Base-by-base conservation (phyloP, 1,140 invertebrate species). In the Drosophila malerkotliana region DNA sequence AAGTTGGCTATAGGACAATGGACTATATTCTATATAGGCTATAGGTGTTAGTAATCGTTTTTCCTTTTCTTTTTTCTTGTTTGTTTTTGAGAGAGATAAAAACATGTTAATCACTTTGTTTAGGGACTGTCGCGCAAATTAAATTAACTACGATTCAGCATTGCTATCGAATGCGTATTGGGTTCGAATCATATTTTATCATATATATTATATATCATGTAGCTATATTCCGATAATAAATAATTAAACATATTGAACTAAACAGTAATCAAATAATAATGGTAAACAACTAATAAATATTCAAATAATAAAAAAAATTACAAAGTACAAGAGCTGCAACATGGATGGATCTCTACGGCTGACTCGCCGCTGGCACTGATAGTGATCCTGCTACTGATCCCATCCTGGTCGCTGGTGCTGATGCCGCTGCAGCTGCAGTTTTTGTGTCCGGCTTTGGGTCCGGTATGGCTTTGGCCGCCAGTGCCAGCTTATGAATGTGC, bases 241-340 rank as follows among this genome's bases (percentile, higher is more conserved):
- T 87, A 87, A 63, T 88, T 87, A 87, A 87, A 87, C 82, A 76
- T 88, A 87, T 88, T 87, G 75, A 87, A 88, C 82, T 85, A 85
- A 85, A 88, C 71, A 78, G 75, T 85, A 82, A 87, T 87, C 77
- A 84, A 84, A 85, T 79, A 77, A 83, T 56, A 77, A 77, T 75
- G 55, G 45, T 82, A 87, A 87, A 87, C 80, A 85, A 82, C 78
- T 82, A 87, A 78, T 85, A 82, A 88, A 88, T 81, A 72, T 64
- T 62, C 80, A 78, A 78, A 79, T 60, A 67, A 63, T 57, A 80
- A 64, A 60, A 37, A 75, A 53, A 68, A 64, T 58, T 63, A 76
- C 63, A 63, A 48, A 72, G 56, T 71, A 79, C 76, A 68, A 66
- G 41, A 44, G 47, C 66, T 68, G 63, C 72, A 72, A 66, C 62